phyloP scores from a whole-genome alignment of 2,113 vertebrate genomes.

The Aptenodytes forsteri region DNA sequence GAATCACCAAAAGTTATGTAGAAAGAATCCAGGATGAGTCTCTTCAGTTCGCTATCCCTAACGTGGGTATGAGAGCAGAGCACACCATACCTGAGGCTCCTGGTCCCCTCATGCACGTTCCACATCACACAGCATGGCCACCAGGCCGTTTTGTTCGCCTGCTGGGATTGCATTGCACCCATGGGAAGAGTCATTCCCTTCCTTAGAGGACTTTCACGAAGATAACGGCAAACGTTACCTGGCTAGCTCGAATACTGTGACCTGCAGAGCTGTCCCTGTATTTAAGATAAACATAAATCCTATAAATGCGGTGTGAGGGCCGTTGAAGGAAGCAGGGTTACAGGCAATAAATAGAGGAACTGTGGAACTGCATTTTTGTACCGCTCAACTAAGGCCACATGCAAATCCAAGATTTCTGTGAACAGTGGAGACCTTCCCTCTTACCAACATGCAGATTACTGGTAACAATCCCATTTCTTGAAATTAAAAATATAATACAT shows the following conservation, averaged over 20 bases:
- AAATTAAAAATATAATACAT: background rate
- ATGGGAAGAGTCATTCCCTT: background rate
- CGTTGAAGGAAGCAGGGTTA: background rate
- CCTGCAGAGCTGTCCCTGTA: background rate
- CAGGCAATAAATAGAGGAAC: background rate
- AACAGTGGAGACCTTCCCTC: background rate
- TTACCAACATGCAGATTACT: background rate
- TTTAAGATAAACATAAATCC: background rate
- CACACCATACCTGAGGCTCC: background rate
- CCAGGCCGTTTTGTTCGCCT: background rate
- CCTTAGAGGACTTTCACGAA: background rate
- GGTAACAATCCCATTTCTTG: background rate
- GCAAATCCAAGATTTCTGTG: background rate
- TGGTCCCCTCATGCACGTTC: rapidly evolving
- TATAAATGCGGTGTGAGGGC: rapidly evolving
- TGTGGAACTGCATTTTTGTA: background rate
- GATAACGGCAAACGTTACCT: background rate
- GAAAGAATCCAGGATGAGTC: background rate
- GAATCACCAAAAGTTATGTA: background rate
- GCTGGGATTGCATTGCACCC: background rate
- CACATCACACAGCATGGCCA: rapidly evolving
- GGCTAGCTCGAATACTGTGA: background rate
- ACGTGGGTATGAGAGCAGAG: background rate
- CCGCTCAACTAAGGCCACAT: background rate
- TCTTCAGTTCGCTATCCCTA: background rate